A percentile compares a stretch with the other conserved stretches of the same genome.
Conservation (phyloP, 2,113 vertebrate species). For the Proterorhinus semilunaris region DNA sequence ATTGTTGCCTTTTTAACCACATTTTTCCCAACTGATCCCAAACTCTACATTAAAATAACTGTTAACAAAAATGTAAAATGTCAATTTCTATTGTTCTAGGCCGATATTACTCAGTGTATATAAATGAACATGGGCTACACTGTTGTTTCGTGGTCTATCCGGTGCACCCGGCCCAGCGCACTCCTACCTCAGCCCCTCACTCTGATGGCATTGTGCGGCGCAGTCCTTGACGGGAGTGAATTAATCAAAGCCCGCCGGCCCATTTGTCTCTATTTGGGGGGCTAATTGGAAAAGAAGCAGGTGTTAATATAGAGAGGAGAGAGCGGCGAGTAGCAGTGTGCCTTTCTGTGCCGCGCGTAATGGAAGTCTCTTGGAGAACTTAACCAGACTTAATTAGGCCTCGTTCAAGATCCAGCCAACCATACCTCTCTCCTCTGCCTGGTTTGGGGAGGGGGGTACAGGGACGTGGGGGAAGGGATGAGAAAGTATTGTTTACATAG, state of each 20-base stretch:
- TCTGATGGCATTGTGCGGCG: constrained; percentile 54
- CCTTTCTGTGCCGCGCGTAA: constrained; percentile 54
- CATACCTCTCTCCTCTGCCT: constrained; percentile 32
- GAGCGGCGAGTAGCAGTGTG: constrained; percentile 40
- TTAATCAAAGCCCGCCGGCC: constrained; percentile 72
- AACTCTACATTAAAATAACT: too few species aligned
- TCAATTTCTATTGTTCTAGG: neutral
- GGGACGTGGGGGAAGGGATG: constrained; percentile 17
- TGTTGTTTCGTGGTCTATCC: neutral
- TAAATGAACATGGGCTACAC: neutral
- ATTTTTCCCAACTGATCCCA: too few species aligned
- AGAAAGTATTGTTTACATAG: neutral
- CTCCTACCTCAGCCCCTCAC: constrained; percentile 46
- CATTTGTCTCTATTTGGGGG: constrained; percentile 82
- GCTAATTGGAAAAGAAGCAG: constrained; percentile 80
- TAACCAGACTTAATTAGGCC: constrained; percentile 76
- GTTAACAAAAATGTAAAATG: too few species aligned
- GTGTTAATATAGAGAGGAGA: constrained; percentile 76
- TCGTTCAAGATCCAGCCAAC: constrained; percentile 67
- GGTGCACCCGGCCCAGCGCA: constrained; percentile 25
- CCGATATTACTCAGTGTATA: neutral
- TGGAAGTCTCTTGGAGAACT: constrained; percentile 72
- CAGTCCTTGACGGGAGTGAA: constrained; percentile 76
- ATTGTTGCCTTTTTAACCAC: too few species aligned
- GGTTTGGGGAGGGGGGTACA: constrained; percentile 23